Conservation (phyloP, 1,140 invertebrate genomes). For the Saccostrea cuccullata region DNA sequence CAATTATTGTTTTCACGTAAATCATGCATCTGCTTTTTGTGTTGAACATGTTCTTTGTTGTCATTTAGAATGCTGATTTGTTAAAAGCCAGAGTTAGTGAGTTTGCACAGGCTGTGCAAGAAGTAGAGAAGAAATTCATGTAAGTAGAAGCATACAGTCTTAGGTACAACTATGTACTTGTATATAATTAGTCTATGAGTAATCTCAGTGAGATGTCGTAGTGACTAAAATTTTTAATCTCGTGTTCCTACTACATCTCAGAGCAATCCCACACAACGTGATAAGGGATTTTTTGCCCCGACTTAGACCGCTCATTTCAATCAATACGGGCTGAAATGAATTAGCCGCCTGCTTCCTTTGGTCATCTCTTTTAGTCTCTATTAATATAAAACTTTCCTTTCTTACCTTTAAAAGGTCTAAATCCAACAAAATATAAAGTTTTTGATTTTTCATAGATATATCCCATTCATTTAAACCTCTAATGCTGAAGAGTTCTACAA, state of each 20-base stretch:
- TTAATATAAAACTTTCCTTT: too few species aligned
- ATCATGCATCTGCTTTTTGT: not conserved
- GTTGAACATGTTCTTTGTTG: conserved; percentile 14
- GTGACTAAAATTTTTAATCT: too few species aligned
- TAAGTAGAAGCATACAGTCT: conserved; percentile 51
- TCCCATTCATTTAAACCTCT: too few species aligned
- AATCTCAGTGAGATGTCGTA: not conserved
- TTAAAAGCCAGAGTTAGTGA: conserved; percentile 60
- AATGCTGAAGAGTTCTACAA: too few species aligned
- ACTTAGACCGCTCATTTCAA: too few species aligned
- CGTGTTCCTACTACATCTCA: too few species aligned
- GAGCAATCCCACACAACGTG: not conserved
- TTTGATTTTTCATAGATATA: too few species aligned
- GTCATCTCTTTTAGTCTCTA: too few species aligned
- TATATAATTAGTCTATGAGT: not conserved
- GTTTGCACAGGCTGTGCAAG: conserved; percentile 66
- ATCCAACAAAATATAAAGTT: too few species aligned
- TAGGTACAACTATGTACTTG: not conserved
- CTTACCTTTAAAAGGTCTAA: too few species aligned
- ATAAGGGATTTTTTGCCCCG: not conserved
- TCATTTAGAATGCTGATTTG: conserved; percentile 64
- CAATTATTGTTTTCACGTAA: not conserved
- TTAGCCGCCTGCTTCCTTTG: too few species aligned
- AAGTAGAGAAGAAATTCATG: conserved; percentile 71
- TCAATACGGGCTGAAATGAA: too few species aligned